Conservation (phyloP, 2,113 vertebrate genomes). For the Eidolon helvum region DNA sequence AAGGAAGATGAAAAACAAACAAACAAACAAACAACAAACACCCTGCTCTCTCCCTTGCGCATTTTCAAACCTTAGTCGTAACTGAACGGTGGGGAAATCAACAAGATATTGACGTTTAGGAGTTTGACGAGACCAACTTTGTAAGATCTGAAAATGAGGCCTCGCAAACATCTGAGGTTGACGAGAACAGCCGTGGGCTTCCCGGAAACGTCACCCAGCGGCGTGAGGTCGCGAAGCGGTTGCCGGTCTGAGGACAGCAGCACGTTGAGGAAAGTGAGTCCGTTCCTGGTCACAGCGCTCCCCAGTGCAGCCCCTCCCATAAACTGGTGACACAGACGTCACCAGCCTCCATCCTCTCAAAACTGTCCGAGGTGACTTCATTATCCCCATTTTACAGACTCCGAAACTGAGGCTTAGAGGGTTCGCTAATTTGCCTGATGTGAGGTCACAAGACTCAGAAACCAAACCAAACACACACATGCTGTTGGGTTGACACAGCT, state of each 20-base stretch:
- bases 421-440: accelerated
- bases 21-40: too few species aligned
- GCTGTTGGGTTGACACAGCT: accelerated
- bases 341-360: neutral
- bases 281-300: neutral
- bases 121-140: neutral
- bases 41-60: neutral
- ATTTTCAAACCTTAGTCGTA: neutral
- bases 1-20: neutral
- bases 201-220: neutral
- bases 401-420: neutral
- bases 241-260: too few species aligned
- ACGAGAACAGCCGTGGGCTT: neutral
- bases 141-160: neutral
- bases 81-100: neutral
- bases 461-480: neutral
- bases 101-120: neutral
- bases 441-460: neutral
- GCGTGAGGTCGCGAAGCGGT: too few species aligned
- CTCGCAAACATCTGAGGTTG: neutral
- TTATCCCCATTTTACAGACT: neutral
- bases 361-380: neutral
- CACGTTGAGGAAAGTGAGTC: too few species aligned
- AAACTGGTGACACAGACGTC: neutral
- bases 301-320: neutral